A percentile compares a stretch with the other conserved stretches of the same genome.
Evolutionary conservation across 2,113 vertebrate genomes (phyloP).

Genomic region (Hemicordylus capensis): DNA sequence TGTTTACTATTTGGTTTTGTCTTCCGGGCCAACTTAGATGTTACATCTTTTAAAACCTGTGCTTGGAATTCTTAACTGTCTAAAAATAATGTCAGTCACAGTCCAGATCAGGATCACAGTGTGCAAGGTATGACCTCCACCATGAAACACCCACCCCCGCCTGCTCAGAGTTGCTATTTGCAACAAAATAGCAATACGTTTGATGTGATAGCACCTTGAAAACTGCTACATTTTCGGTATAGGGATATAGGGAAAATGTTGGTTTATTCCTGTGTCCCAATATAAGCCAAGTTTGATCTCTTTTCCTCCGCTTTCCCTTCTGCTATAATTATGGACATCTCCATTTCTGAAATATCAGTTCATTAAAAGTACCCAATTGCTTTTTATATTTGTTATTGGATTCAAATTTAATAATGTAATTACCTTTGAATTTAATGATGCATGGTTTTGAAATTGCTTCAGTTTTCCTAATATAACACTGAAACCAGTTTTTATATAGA

Average conservation of each 20-base stretch:
- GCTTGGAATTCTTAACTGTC: no score
- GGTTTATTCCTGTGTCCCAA: no score
- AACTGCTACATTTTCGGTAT: not conserved
- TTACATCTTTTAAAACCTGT: no score
- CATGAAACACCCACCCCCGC: no score
- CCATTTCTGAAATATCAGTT: not conserved
- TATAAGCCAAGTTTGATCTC: not conserved
- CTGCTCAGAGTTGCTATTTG: no score
- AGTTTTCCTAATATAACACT: not conserved
- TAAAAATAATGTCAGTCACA: no score
- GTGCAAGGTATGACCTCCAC: no score
- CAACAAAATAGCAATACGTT: no score
- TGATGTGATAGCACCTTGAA: not conserved
- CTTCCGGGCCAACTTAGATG: not conserved
- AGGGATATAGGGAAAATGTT: no score
- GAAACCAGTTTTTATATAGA: not conserved
- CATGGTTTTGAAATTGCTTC: not conserved
- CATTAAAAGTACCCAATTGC: not conserved
- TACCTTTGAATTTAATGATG: not conserved
- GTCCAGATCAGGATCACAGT: no score
- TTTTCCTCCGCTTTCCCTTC: constrained; percentile 23
- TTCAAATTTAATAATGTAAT: not conserved
- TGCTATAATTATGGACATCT: not conserved
- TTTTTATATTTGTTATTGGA: not conserved
- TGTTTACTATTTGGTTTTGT: not conserved